Conservation (phyloP, 2,797 vertebrate species). For the Alectoris magna region DNA sequence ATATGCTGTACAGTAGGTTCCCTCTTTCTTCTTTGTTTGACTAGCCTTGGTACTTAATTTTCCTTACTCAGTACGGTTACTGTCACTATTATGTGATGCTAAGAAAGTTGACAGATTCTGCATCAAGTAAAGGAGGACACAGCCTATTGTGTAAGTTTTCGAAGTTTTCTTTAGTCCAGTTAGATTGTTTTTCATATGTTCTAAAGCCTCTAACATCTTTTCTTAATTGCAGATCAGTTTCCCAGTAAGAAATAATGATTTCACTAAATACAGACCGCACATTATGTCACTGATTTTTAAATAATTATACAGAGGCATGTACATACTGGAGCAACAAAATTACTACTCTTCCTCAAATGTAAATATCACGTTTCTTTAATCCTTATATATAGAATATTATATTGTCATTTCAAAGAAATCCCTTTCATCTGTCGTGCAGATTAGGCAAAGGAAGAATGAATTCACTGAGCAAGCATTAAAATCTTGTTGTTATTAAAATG, state of each 20-base stretch:
- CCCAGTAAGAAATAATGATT: background rate
- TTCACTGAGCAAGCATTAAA: conserved; percentile 10
- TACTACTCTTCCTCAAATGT: background rate
- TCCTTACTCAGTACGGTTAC: background rate
- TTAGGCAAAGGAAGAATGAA: conserved; percentile 29
- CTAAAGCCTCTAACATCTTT: conserved; percentile 7
- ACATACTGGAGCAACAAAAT: background rate
- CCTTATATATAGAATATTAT: background rate
- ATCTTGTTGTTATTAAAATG: conserved; percentile 44
- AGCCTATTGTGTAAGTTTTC: background rate
- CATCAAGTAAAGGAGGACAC: background rate
- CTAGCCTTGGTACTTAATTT: background rate
- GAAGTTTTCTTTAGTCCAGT: background rate
- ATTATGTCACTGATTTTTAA: background rate
- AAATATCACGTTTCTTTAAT: background rate
- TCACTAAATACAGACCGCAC: background rate
- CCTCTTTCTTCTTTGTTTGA: background rate
- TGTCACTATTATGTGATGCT: background rate
- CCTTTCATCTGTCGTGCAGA: conserved; percentile 36
- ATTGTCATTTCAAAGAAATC: conserved; percentile 41
- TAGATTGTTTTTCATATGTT: background rate
- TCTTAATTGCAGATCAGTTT: background rate
- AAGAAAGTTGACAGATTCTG: background rate
- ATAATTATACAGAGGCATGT: background rate
- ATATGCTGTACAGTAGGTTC: background rate